phyloP scores from a whole-genome alignment of 2,888 invertebrate species.

The Philopedon plagiatum region DNA sequence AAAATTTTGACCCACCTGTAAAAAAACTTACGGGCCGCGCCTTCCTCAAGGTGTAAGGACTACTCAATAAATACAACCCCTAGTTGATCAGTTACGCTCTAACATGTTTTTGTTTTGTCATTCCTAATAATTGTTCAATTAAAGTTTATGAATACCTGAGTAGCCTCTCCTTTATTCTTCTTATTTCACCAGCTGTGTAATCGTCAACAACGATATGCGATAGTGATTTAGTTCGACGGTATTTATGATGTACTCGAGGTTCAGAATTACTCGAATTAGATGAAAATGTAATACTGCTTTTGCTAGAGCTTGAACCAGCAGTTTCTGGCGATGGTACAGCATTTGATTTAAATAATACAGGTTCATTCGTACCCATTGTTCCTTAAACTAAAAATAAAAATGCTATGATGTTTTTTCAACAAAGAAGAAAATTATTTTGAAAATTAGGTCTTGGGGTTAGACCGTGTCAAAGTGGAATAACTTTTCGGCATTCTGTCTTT shows the following conservation, averaged over 20 bases:
- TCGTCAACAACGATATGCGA: slow-evolving; percentile 60
- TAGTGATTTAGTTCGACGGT: slow-evolving; percentile 62
- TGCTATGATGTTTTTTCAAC: no score
- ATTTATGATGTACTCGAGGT: slow-evolving; percentile 51
- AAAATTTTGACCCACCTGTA: no score
- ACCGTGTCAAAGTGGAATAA: no score
- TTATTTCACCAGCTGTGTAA: slow-evolving; percentile 64
- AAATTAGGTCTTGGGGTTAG: no score
- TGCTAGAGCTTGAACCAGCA: slow-evolving; percentile 51
- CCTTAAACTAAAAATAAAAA: slow-evolving; percentile 47
- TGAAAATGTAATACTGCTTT: slow-evolving; percentile 56
- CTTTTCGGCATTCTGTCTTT: no score
- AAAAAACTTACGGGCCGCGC: no score
- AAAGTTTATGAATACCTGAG: slow-evolving; percentile 62
- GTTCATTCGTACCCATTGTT: slow-evolving; percentile 56
- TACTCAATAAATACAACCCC: no score
- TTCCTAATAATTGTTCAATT: no score
- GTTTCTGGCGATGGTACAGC: slow-evolving; percentile 52
- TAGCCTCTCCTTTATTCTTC: slow-evolving; percentile 65
- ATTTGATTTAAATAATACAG: slow-evolving; percentile 53
- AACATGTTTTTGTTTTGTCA: no score
- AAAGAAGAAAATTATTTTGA: no score
- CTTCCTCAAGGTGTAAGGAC: no score
- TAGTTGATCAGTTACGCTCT: no score
- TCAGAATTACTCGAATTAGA: slow-evolving; percentile 55